A percentile compares a stretch with the other conserved stretches of the same genome.
phyloP scores from a whole-genome alignment of 2,888 invertebrate genomes.

The Trichacis sp. region DNA sequence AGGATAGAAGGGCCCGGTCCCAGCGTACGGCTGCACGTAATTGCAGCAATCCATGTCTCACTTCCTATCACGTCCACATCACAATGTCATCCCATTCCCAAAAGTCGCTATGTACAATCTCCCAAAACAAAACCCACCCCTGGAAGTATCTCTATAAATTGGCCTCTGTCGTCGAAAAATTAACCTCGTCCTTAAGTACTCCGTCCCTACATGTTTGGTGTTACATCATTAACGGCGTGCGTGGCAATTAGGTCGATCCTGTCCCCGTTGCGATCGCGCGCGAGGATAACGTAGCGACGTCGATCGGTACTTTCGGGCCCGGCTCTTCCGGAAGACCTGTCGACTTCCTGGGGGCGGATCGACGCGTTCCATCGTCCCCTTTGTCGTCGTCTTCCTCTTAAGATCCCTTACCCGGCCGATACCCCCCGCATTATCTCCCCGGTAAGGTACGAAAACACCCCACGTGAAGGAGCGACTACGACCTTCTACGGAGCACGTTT shows the following conservation, averaged over 20 bases:
- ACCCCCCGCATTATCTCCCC: too few species aligned
- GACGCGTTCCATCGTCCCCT: slow-evolving; percentile 11
- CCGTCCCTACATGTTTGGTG: neutral
- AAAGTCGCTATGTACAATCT: too few species aligned
- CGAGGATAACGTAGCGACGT: slow-evolving; percentile 6
- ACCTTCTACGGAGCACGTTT: neutral
- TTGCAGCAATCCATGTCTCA: slow-evolving; percentile 66
- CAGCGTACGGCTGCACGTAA: slow-evolving; percentile 62
- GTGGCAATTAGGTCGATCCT: neutral
- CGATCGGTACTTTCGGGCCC: slow-evolving; percentile 1
- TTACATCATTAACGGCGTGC: neutral
- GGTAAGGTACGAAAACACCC: too few species aligned
- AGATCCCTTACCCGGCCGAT: too few species aligned
- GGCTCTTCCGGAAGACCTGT: slow-evolving; percentile 22
- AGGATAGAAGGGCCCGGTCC: slow-evolving; percentile 60
- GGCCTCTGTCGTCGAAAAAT: too few species aligned
- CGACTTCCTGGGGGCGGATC: slow-evolving; percentile 17
- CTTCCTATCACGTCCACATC: too few species aligned
- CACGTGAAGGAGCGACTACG: too few species aligned
- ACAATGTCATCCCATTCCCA: too few species aligned
- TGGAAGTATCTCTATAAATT: too few species aligned
- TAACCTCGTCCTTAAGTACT: neutral
- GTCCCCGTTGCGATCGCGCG: slow-evolving; percentile 14
- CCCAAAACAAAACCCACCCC: too few species aligned
- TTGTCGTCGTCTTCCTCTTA: neutral